Percentiles rank a stretch among this genome's conserved stretches.
Evolutionary conservation across 30 jellyfish, hydroid and myxozoan species (phyloP).

Genomic region (Cassiopea xamachana): DNA sequence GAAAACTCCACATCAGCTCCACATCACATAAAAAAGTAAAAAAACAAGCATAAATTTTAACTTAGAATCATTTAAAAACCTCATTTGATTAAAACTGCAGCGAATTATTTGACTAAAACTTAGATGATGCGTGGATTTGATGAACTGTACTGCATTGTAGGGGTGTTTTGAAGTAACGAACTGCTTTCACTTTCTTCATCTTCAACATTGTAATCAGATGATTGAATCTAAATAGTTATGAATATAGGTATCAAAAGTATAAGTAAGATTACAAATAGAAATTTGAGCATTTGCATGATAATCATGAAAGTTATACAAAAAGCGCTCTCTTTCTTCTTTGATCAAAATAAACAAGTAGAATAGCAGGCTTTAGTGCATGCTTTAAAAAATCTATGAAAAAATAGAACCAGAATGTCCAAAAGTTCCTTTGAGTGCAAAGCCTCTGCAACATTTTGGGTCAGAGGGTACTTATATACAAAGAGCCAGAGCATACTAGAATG

Average conservation of each 20-base stretch:
- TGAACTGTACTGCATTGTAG: not conserved
- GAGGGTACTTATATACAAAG: no score
- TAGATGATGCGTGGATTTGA: not conserved
- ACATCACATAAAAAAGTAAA: no score
- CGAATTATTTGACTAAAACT: not conserved
- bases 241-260: not conserved
- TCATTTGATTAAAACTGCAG: not conserved
- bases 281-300: not conserved
- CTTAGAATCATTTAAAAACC: not conserved
- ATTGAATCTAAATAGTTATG: conserved; percentile 41
- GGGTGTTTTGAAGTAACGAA: conserved; percentile 29
- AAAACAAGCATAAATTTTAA: not conserved
- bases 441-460: no score
- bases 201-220: conserved; percentile 43
- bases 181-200: conserved; percentile 43
- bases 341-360: no score
- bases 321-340: no score
- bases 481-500: no score
- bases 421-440: no score
- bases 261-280: not conserved
- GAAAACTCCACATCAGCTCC: no score
- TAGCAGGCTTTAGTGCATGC: no score
- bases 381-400: no score
- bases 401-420: no score
- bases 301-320: no score